Evolutionary conservation across 2,113 vertebrate species (phyloP).

Genomic region (Collichthys lucidus): DNA sequence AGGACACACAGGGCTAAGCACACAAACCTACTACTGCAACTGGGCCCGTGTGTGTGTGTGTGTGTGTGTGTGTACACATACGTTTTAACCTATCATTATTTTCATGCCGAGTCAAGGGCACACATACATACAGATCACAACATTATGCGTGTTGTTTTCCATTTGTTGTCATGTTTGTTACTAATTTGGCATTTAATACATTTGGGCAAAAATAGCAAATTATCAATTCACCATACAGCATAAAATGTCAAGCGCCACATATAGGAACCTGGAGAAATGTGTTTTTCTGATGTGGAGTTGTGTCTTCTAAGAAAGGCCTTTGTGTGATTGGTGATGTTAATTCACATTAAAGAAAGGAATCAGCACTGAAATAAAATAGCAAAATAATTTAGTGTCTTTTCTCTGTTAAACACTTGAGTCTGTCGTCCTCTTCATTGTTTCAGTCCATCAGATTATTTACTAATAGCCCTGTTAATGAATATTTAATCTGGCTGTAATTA

Average conservation of each 20-base stretch:
- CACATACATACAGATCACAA: neutral
- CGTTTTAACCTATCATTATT: slow-evolving; percentile 53
- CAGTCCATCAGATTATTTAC: slow-evolving; percentile 47
- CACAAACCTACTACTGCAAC: slow-evolving; percentile 50
- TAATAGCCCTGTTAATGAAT: slow-evolving; percentile 53
- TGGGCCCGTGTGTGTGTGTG: neutral
- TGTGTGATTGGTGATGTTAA: neutral
- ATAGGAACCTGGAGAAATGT: neutral
- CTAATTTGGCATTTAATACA: neutral
- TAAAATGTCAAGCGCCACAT: neutral
- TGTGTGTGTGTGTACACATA: slow-evolving; percentile 17
- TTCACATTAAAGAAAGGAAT: slow-evolving; percentile 10
- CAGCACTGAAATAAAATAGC: slow-evolving; percentile 18
- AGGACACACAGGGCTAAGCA: slow-evolving; percentile 50
- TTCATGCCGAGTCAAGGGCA: slow-evolving; percentile 32
- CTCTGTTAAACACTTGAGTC: slow-evolving; percentile 24
- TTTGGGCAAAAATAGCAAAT: neutral
- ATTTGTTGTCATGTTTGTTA: neutral
- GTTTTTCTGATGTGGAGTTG: neutral
- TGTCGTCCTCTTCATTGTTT: slow-evolving; percentile 12
- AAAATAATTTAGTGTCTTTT: slow-evolving; percentile 17
- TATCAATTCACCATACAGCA: neutral
- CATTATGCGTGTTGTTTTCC: neutral
- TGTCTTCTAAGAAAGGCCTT: neutral
- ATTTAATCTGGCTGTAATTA: slow-evolving; percentile 56